Base-by-base conservation (phyloP, 2,888 invertebrate species). In the Drosophila anceps region DNA sequence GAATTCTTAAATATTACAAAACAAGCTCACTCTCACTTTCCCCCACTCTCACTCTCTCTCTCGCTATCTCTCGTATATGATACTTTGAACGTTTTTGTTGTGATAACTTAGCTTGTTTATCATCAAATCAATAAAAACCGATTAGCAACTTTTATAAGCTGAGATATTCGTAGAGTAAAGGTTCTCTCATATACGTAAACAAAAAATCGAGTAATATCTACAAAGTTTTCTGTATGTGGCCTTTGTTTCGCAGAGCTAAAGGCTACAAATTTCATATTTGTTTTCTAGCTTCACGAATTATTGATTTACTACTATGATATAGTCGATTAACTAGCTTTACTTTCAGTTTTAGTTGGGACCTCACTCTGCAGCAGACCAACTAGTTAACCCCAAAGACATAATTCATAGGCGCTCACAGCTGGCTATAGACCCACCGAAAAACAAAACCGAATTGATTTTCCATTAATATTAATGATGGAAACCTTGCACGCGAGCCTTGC, bases 401-500 rank as follows among this genome's bases (percentile, higher is more conserved):
- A 24, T 53, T 35, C 13, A 53, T 24, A 15, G 24, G 9, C 4
- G 18, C 31, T 31, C 27, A 29, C 54, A 54, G n/a, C 54, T 54
- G 54, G 27, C 12, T 27, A 5, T 31, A 7, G 54, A 24, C 39
- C 39, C 39, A 54, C n/a, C 13, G 15, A 12, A 51, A 33, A 20
- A 24, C 2, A 24, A 24, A 24, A 9, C n/a, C 33, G 67, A 73
- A 89, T 84, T 89, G 84, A 89, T 84, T 84, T 84, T 71, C 59
- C 69, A 84, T 89, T 84, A 87, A 82, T 87, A 89, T 89, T 84
- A 69, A 87, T 87, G 51, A 24, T 20, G 13, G 31, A 20, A 51
- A 51, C 64, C 68, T 69, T 33, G 67, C 85, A 84, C 79, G 71
- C 84, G 58, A 70, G 69, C 66, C 68, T 66, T 86, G 79, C 79